phyloP scores from a whole-genome alignment of 2,113 vertebrate genomes.

The Athene noctua region DNA sequence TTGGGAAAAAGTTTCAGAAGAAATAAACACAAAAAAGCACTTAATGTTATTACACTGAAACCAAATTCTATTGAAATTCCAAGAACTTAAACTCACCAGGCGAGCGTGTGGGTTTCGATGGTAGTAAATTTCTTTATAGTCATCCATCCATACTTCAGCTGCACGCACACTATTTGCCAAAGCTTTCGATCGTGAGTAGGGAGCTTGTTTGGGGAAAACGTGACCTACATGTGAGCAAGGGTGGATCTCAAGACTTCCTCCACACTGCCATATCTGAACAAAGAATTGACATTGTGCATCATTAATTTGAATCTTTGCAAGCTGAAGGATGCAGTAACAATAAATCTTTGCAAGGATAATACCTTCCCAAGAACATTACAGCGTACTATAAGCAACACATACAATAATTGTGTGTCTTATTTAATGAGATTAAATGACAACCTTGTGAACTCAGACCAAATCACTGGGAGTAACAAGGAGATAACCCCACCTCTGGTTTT shows the following conservation, averaged over 20 bases:
- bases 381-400: neutral
- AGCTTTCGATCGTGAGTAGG: conserved; percentile 92
- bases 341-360: neutral
- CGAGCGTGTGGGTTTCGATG: conserved; percentile 91
- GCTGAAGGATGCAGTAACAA: neutral
- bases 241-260: conserved; percentile 92
- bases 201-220: conserved; percentile 93
- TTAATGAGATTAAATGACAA: neutral
- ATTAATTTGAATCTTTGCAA: neutral
- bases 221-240: conserved; percentile 98
- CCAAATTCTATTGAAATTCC: neutral
- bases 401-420: neutral
- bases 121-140: conserved; percentile 92
- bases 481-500: neutral
- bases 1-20: neutral
- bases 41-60: neutral
- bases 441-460: neutral
- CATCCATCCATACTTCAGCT: conserved; percentile 98
- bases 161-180: conserved; percentile 94
- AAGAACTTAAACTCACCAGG: conserved; percentile 77
- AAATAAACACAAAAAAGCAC: neutral
- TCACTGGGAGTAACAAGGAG: neutral
- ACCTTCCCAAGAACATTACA: neutral
- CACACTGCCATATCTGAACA: conserved; percentile 96
- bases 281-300: neutral